Percentiles rank a stretch among this genome's conserved stretches.
These are phyloP conservation scores for Osmoderma eremita DNA, from an alignment of 2,888 invertebrate genomes.

Conservation along the genomic window DNA sequence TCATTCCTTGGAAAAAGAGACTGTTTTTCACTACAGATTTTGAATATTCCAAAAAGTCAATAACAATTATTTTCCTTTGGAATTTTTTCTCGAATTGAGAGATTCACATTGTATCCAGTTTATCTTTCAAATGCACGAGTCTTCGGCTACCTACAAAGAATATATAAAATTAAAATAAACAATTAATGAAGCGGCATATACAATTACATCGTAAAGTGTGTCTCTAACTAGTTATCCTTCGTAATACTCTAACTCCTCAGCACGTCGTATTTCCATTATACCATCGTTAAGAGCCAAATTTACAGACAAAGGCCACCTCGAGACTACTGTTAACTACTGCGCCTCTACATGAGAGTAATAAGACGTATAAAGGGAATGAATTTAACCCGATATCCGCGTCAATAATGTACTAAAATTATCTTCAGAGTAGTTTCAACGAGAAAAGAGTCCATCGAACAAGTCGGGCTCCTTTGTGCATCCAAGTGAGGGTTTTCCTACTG, in stretches of 20 bases:
- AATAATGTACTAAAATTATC: slow-evolving; percentile 9
- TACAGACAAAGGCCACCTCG: background rate
- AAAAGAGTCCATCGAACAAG: slow-evolving; percentile 17
- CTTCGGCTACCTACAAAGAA: too few relatives aligned
- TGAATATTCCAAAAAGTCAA: too few relatives aligned
- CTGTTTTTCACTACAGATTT: too few relatives aligned
- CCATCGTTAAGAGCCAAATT: slow-evolving; percentile 7
- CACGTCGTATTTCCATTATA: slow-evolving; percentile 14
- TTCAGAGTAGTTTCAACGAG: slow-evolving; percentile 1
- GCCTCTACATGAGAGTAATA: background rate
- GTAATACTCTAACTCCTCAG: background rate
- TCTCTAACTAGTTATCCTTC: too few relatives aligned
- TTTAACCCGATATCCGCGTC: slow-evolving; percentile 11
- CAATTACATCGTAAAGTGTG: too few relatives aligned
- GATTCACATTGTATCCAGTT: too few relatives aligned
- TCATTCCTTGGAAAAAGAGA: too few relatives aligned
- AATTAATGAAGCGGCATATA: too few relatives aligned
- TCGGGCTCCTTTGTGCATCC: slow-evolving; percentile 14
- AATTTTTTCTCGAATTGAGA: too few relatives aligned
- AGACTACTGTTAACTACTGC: background rate
- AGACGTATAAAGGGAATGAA: slow-evolving; percentile 1
- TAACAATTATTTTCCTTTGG: too few relatives aligned
- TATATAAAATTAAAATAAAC: too few relatives aligned
- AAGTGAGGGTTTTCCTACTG: background rate
- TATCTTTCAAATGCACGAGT: too few relatives aligned